Evolutionary conservation across 2,797 vertebrate genomes (phyloP), one percentile per base, ranked within the genome.

Genomic region (Capromys pilorides): DNA sequence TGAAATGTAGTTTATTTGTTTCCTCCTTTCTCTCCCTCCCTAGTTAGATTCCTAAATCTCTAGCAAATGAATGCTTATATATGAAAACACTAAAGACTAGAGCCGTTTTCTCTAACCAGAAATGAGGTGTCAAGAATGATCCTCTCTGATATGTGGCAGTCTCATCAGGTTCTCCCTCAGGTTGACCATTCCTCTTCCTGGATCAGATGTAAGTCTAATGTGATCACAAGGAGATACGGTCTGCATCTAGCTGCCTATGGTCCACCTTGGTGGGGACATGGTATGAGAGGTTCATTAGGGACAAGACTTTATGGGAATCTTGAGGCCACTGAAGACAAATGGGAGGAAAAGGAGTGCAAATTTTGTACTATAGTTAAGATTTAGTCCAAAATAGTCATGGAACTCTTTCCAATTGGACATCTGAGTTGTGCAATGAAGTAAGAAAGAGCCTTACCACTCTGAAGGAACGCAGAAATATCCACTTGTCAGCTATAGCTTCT

Each of bases 381-480:
- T 80, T 54, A 67, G 71, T 51, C 11, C 5, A 71, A 83, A 62
- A n/a, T 31, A 88, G 61, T 49, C 73, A 88, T 0, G 67, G 83
- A 93, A 73, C 22, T 81, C 57, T 89, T 77, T 83, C 79, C 67
- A 33, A 69, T n/a, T 24, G 61, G n/a, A 24, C 14, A 22, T 21
- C 39, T 71, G 49, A 39, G 33, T 39, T n/a, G 36, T 3, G 33
- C 49, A 16, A 33, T 16, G 78, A 79, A 64, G 59, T 26, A 41
- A 41, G 49, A 93, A n/a, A 73, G 33, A 1, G n/a, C 16, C 97
- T 98, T 98, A 99, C 99, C 99, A 99, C 98, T 97, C 99, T 98
- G 95, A 99, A 98, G 81, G 99, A 99, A 24, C 98, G 98, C 11
- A 99, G 96, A n/a, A 82, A 69, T 0, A 33, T 28, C 6, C 4